Percentiles rank a stretch among this genome's conserved stretches.
These are phyloP conservation scores for Cerceris rybyensis DNA, from an alignment of 2,888 invertebrate species.

Conservation along the genomic window DNA sequence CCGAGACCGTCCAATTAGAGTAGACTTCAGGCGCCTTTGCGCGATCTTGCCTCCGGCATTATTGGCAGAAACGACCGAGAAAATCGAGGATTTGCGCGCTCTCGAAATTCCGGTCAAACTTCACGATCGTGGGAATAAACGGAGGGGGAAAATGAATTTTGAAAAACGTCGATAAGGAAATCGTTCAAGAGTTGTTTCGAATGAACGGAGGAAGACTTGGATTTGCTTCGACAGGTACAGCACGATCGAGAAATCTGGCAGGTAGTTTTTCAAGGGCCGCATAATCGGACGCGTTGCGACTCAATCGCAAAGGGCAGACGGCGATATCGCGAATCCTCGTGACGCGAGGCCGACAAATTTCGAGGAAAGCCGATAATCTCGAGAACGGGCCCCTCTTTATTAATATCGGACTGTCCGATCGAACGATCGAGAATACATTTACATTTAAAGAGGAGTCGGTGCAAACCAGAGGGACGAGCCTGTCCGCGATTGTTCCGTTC, in stretches of 20 bases:
- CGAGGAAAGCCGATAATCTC: slow-evolving; percentile 36
- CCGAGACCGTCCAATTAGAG: slow-evolving; percentile 45
- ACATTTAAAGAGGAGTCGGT: slow-evolving; percentile 43
- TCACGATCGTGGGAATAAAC: too few relatives aligned
- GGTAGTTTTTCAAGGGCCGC: slow-evolving; percentile 7
- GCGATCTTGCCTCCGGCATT: slow-evolving; percentile 40
- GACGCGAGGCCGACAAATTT: slow-evolving; percentile 43
- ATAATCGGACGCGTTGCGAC: slow-evolving; percentile 61
- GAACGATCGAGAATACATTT: slow-evolving; percentile 59
- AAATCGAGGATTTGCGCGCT: slow-evolving; percentile 37
- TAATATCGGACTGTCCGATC: slow-evolving; percentile 51
- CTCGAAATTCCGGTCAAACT: too few relatives aligned
- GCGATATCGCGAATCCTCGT: slow-evolving; percentile 35
- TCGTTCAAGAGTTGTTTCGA: too few relatives aligned
- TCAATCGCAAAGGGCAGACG: slow-evolving; percentile 48
- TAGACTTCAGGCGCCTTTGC: slow-evolving; percentile 23
- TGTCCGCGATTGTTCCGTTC: slow-evolving; percentile 35
- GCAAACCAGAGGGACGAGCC: slow-evolving; percentile 28
- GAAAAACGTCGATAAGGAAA: too few relatives aligned
- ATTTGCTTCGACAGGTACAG: too few relatives aligned
- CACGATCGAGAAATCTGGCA: too few relatives aligned
- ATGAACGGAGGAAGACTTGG: too few relatives aligned
- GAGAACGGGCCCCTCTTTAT: slow-evolving; percentile 27
- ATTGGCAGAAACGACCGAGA: slow-evolving; percentile 43
- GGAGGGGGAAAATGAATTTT: too few relatives aligned